A percentile compares a stretch with the other conserved stretches of the same genome.
phyloP scores from a whole-genome alignment of 2,113 vertebrate genomes.

The Helogale parvula region DNA sequence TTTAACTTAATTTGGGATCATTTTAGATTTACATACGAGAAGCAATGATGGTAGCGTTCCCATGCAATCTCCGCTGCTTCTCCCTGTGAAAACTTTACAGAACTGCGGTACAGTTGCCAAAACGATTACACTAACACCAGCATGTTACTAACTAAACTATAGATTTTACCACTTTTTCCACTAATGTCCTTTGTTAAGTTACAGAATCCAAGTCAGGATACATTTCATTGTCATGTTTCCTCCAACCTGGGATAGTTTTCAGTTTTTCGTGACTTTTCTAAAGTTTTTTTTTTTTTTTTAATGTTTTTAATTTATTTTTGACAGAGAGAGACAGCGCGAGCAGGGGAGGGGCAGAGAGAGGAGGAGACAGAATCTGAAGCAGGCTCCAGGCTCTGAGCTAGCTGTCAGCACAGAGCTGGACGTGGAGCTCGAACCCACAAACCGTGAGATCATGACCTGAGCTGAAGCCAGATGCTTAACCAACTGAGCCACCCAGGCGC shows the following conservation, averaged over 20 bases:
- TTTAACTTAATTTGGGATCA: background rate
- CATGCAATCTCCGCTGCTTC: background rate
- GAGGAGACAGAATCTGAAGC: no score
- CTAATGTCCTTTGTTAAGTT: background rate
- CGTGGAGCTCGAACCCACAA: no score
- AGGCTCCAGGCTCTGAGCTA: no score
- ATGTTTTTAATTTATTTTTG: no score
- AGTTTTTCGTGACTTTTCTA: background rate
- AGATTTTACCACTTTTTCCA: background rate
- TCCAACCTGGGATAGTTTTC: background rate
- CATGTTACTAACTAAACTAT: background rate
- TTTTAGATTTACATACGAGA: background rate
- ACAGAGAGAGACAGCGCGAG: no score
- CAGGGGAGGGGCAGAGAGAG: no score
- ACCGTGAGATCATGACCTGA: no score
- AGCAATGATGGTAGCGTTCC: background rate
- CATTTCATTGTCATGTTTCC: background rate
- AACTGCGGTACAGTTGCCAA: background rate
- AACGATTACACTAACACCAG: background rate
- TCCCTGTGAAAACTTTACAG: background rate
- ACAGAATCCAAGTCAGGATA: background rate
- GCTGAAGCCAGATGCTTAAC: no score
- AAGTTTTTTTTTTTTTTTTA: background rate
- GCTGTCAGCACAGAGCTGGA: no score
- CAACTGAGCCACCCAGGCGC: no score